Conservation (phyloP, 2,888 invertebrate genomes). For the Oxystoma pomonae region DNA sequence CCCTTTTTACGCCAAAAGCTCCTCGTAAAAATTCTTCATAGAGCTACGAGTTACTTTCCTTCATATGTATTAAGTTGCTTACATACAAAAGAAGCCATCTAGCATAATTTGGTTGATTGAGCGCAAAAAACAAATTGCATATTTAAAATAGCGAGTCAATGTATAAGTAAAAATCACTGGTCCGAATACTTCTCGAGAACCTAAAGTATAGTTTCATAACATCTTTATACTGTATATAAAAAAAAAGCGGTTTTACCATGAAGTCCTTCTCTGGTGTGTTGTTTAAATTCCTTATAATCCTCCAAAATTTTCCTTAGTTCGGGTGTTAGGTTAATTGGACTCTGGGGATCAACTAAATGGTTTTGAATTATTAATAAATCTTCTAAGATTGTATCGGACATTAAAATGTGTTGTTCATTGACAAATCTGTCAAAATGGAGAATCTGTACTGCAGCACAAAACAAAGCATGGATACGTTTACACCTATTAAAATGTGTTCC, state of each 20-base stretch:
- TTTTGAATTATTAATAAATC: slow-evolving; percentile 5
- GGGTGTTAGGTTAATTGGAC: slow-evolving; percentile 21
- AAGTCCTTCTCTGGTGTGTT: slow-evolving; percentile 22
- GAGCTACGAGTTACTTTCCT: slow-evolving; percentile 13
- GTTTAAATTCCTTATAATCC: slow-evolving; percentile 22
- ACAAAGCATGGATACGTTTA: slow-evolving; percentile 10
- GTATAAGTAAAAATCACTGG: slow-evolving; percentile 1
- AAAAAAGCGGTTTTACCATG: slow-evolving; percentile 23
- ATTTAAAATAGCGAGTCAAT: neutral
- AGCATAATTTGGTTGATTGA: slow-evolving; percentile 19
- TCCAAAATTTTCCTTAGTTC: slow-evolving; percentile 20
- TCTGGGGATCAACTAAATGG: neutral
- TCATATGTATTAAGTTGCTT: slow-evolving; percentile 7
- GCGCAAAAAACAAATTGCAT: slow-evolving; percentile 10
- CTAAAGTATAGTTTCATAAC: slow-evolving; percentile 13
- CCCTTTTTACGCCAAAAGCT: slow-evolving; percentile 24
- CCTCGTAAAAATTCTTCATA: slow-evolving; percentile 15
- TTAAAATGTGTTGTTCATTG: neutral
- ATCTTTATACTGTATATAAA: slow-evolving; percentile 15
- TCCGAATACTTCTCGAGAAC: slow-evolving; percentile 8
- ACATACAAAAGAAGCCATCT: slow-evolving; percentile 17
- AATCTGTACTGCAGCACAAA: slow-evolving; percentile 5
- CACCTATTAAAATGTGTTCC: slow-evolving; percentile 27
- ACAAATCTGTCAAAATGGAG: slow-evolving; percentile 13
- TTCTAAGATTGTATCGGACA: neutral